phyloP scores from a whole-genome alignment of 2,888 invertebrate genomes.

The Aricia artaxerxes region DNA sequence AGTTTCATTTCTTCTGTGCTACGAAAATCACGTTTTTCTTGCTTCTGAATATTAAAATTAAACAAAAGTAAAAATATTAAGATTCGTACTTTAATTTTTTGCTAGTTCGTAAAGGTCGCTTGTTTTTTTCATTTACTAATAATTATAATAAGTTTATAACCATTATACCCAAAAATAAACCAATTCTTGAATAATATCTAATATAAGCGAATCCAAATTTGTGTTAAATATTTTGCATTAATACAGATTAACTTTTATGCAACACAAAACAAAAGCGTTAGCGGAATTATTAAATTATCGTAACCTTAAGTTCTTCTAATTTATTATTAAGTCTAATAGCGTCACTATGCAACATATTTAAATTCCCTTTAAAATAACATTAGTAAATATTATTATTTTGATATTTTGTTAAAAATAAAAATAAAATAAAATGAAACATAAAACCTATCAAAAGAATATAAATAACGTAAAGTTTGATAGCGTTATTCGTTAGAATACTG shows the following conservation, averaged over 20 bases:
- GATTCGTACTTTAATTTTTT: neutral
- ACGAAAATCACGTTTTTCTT: neutral
- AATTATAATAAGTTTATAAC: neutral
- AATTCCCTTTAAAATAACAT: too few species aligned
- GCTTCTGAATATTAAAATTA: neutral
- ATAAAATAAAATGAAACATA: neutral
- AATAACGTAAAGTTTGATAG: neutral
- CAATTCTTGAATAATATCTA: neutral
- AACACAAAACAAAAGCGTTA: neutral
- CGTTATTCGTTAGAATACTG: conserved; percentile 11
- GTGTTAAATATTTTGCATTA: neutral
- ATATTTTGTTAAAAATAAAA: neutral
- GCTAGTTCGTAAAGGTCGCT: neutral
- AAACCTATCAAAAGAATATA: neutral
- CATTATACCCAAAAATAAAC: neutral
- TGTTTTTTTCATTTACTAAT: neutral
- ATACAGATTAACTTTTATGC: neutral
- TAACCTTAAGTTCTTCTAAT: too few species aligned
- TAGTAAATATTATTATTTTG: neutral
- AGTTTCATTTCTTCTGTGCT: neutral
- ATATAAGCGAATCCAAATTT: neutral
- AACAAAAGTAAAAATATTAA: neutral
- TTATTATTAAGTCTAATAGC: too few species aligned
- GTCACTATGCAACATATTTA: too few species aligned
- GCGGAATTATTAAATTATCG: neutral